phyloP scores from a whole-genome alignment of 2,888 invertebrate species.

The Pterobdella sp. region DNA sequence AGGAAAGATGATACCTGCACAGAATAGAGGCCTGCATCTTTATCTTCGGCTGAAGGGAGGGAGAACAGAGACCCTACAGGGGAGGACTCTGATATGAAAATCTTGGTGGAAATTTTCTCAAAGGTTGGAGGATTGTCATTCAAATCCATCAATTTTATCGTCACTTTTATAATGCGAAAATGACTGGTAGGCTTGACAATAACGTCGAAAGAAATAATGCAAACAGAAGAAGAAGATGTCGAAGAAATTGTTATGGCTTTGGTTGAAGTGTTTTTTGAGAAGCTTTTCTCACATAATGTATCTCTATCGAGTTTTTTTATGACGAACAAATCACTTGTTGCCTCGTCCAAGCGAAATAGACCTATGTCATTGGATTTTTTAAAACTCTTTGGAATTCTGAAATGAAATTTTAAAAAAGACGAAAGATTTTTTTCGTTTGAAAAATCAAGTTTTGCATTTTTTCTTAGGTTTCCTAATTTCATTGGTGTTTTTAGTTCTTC shows the following conservation, averaged over 20 bases:
- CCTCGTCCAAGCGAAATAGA: conserved; percentile 30
- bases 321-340: conserved; percentile 32
- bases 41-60: conserved; percentile 35
- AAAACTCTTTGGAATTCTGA: background rate
- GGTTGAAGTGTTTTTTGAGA: background rate
- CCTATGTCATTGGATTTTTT: background rate
- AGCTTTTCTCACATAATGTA: conserved; percentile 20
- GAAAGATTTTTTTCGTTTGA: background rate
- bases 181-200: conserved; percentile 35
- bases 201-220: conserved; percentile 32
- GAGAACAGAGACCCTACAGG: conserved; percentile 29
- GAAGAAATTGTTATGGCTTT: conserved; percentile 34
- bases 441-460: background rate
- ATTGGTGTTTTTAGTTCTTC: conserved; percentile 14
- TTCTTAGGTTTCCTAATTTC: conserved; percentile 10
- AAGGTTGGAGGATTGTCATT: conserved; percentile 47
- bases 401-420: background rate
- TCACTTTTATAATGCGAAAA: conserved; percentile 41
- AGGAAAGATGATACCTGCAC: no score
- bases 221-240: conserved; percentile 20
- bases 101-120: conserved; percentile 29
- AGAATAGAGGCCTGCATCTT: conserved; percentile 32
- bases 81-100: conserved; percentile 33
- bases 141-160: conserved; percentile 43
- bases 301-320: conserved; percentile 33